Percentiles rank a stretch among this genome's conserved stretches.
Conservation (phyloP, 2,888 invertebrate genomes). For the Caenorhabditis sinica region DNA sequence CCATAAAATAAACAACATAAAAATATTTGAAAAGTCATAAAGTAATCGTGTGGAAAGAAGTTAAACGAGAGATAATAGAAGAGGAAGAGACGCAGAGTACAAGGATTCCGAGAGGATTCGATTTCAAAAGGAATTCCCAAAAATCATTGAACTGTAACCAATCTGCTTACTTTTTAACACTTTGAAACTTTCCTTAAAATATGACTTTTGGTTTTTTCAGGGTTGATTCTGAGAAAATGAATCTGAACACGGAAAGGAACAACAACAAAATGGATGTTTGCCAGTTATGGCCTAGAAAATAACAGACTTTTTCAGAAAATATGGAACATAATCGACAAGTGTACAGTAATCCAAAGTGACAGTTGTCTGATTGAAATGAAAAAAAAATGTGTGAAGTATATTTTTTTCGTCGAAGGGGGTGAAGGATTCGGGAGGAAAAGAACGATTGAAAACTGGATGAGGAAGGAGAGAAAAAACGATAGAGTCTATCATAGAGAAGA, state of each 20-base stretch:
- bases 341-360: conserved; percentile 59
- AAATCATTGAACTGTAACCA: conserved; percentile 37
- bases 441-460: conserved; percentile 21
- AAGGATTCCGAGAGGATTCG: not conserved
- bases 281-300: conserved; percentile 2
- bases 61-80: conserved; percentile 8
- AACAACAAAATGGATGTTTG: conserved; percentile 29
- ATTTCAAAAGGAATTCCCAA: conserved; percentile 36
- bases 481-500: too few species aligned
- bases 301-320: conserved; percentile 23
- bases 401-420: not conserved
- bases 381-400: conserved; percentile 1
- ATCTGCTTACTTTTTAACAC: conserved; percentile 39
- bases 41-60: conserved; percentile 45
- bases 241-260: not conserved
- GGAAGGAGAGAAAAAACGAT: not conserved
- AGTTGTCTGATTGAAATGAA: conserved; percentile 20
- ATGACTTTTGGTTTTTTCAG: conserved; percentile 7
- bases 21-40: conserved; percentile 36
- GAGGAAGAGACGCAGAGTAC: conserved; percentile 33
- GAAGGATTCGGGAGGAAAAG: not conserved
- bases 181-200: not conserved
- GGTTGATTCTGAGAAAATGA: conserved; percentile 5
- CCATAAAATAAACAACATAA: conserved; percentile 10
- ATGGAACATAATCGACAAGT: conserved; percentile 20